Conservation (phyloP, 2,888 invertebrate species). For the Drosophila putrida region DNA sequence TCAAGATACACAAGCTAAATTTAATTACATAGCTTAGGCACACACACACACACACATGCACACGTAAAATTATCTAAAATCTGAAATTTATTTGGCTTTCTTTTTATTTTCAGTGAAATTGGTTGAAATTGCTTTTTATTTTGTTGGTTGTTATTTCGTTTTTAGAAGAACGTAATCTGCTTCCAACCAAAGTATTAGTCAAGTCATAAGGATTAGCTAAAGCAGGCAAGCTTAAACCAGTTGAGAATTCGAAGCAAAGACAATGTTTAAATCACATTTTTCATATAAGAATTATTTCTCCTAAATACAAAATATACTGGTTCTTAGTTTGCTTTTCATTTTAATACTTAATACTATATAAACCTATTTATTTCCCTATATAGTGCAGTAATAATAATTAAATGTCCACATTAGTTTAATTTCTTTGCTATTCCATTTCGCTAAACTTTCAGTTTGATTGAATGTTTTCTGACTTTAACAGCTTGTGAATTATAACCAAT, state of each 20-base stretch:
- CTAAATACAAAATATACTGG: too few species aligned
- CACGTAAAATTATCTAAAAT: slow-evolving; percentile 19
- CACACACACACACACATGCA: too few species aligned
- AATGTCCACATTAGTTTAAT: too few species aligned
- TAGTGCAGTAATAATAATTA: too few species aligned
- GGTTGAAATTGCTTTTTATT: slow-evolving; percentile 5
- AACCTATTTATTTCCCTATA: too few species aligned
- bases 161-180: not conserved
- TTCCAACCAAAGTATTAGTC: slow-evolving; percentile 1
- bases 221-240: slow-evolving; percentile 3
- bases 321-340: not conserved
- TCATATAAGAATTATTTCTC: too few species aligned
- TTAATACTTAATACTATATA: not conserved
- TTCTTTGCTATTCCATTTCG: not conserved
- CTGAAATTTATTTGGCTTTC: slow-evolving; percentile 20
- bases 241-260: slow-evolving; percentile 1
- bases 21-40: slow-evolving; percentile 25
- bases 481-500: not conserved
- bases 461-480: too few species aligned
- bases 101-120: slow-evolving; percentile 6
- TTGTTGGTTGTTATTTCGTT: not conserved
- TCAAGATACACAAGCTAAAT: not conserved
- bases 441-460: not conserved
- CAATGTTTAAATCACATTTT: not conserved
- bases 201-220: not conserved